Conservation (phyloP, 2,888 invertebrate genomes). For the Lagria hirta region DNA sequence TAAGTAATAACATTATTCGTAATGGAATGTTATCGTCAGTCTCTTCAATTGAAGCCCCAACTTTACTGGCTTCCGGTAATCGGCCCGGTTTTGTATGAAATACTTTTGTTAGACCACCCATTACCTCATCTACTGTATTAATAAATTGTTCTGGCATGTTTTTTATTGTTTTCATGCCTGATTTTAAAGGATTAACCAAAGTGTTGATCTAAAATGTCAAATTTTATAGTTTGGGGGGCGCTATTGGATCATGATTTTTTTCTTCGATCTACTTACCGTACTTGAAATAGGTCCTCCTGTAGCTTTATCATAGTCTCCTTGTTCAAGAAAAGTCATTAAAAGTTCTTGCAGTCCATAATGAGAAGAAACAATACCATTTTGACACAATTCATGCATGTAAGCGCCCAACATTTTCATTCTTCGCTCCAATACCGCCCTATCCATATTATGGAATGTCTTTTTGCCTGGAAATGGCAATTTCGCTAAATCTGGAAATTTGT, state of each 20-base stretch:
- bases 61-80: conserved; percentile 54
- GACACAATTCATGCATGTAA: conserved; percentile 74
- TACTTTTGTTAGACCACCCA: conserved; percentile 78
- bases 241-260: no score
- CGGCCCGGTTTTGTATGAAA: conserved; percentile 61
- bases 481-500: conserved; percentile 75
- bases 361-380: conserved; percentile 60
- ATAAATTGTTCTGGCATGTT: conserved; percentile 87
- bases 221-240: background rate
- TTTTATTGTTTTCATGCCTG: conserved; percentile 82
- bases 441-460: conserved; percentile 92
- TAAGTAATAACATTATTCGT: conserved; percentile 73
- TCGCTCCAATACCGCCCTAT: conserved; percentile 78
- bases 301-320: conserved; percentile 69
- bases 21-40: conserved; percentile 75
- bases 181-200: conserved; percentile 67
- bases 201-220: conserved; percentile 50
- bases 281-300: conserved; percentile 62
- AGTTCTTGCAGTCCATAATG: conserved; percentile 65
- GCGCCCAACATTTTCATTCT: conserved; percentile 79
- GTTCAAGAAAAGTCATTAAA: conserved; percentile 67
- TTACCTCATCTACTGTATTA: conserved; percentile 81
- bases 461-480: conserved; percentile 86
- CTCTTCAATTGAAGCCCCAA: conserved; percentile 59
- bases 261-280: conserved; percentile 60